Evolutionary conservation across 2,888 invertebrate species (phyloP).

Genomic region (Hypomecis atomaria): DNA sequence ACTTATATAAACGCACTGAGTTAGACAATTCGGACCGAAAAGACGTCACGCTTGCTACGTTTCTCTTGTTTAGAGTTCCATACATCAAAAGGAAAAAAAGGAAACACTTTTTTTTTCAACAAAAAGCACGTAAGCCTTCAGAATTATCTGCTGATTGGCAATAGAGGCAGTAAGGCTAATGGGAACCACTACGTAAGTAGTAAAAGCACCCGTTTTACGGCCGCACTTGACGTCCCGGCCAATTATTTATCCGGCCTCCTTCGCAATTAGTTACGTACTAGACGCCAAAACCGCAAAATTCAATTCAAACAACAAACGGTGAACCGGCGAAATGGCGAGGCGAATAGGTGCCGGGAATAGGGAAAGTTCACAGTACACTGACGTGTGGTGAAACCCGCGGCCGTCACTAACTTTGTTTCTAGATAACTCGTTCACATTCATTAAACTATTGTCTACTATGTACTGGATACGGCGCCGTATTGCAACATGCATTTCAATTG

Average conservation of each 20-base stretch:
- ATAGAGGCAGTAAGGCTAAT: slow-evolving; percentile 14
- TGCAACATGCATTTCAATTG: too few species aligned
- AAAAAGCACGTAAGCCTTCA: neutral
- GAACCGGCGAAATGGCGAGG: slow-evolving; percentile 28
- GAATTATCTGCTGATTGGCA: slow-evolving; percentile 14
- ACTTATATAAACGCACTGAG: too few species aligned
- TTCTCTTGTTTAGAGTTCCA: too few species aligned
- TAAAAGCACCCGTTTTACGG: slow-evolving; percentile 18
- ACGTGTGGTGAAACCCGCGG: slow-evolving; percentile 42
- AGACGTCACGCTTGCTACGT: too few species aligned
- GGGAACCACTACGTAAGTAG: neutral
- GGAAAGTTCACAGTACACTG: slow-evolving; percentile 48
- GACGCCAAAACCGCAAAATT: slow-evolving; percentile 38
- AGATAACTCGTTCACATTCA: slow-evolving; percentile 48
- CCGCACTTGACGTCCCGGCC: slow-evolving; percentile 12
- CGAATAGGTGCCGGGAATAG: slow-evolving; percentile 49
- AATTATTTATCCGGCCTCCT: slow-evolving; percentile 20
- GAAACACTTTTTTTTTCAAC: too few species aligned
- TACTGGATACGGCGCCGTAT: too few species aligned
- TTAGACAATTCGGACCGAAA: too few species aligned
- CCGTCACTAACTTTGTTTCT: slow-evolving; percentile 47
- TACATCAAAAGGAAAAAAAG: too few species aligned
- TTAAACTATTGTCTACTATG: too few species aligned
- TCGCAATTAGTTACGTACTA: slow-evolving; percentile 22
- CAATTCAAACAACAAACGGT: slow-evolving; percentile 47